A percentile compares a stretch with the other conserved stretches of the same genome.
Evolutionary conservation across 2,888 invertebrate species (phyloP).

Genomic region (Sinentomon sp.): DNA sequence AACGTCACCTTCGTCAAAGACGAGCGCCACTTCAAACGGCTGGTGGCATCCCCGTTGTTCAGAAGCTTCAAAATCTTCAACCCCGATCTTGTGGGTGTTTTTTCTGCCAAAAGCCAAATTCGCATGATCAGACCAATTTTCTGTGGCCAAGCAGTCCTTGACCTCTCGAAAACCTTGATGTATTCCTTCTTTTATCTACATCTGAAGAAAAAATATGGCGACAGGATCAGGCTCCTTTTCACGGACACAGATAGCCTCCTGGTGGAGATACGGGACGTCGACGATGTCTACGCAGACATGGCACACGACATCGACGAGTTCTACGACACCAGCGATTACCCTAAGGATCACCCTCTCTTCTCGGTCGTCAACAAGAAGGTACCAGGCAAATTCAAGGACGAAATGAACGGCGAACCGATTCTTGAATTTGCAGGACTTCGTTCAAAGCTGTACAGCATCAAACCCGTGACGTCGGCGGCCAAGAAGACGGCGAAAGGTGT

Average conservation of each 20-base stretch:
- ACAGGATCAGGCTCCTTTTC: constrained; percentile 14
- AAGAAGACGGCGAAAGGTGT: too few relatives aligned
- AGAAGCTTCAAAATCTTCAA: constrained; percentile 10
- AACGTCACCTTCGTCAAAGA: constrained; percentile 14
- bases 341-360: constrained; percentile 12
- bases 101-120: constrained; percentile 9
- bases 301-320: constrained; percentile 7
- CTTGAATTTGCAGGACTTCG: constrained; percentile 15
- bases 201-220: constrained; percentile 12
- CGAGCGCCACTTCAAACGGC: neutral
- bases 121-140: constrained; percentile 15
- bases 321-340: constrained; percentile 17
- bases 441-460: constrained; percentile 5
- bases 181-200: constrained; percentile 16
- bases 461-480: too few relatives aligned
- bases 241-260: constrained; percentile 17
- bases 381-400: constrained; percentile 18
- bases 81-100: constrained; percentile 14
- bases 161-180: constrained; percentile 16
- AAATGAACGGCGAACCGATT: constrained; percentile 16
- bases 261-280: constrained; percentile 13
- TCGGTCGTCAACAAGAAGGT: constrained; percentile 18
- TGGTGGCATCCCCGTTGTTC: constrained; percentile 2
- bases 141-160: constrained; percentile 14
- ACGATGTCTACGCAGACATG: constrained; percentile 16